Evolutionary conservation across 2,797 vertebrate genomes (phyloP).

Genomic region (Catostomus latipinnis): DNA sequence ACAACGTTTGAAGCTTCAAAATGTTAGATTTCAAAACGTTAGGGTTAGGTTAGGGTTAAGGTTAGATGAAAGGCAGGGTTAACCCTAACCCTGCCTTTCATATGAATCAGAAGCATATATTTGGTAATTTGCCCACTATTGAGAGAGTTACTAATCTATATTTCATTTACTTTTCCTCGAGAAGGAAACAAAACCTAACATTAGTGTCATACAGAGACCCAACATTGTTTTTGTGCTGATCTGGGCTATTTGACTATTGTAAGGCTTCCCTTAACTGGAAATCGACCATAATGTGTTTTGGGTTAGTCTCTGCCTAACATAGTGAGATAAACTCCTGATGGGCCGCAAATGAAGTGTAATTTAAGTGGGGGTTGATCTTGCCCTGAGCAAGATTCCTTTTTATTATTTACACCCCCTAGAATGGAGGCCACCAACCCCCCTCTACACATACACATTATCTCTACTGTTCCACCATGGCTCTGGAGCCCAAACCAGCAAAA

Average conservation of each 20-base stretch:
- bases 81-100: too few species aligned
- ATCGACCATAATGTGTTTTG: conserved; percentile 41
- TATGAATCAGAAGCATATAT: too few species aligned
- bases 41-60: too few species aligned
- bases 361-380: conserved; percentile 29
- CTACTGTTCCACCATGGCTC: conserved; percentile 52
- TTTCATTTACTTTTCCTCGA: not conserved
- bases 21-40: too few species aligned
- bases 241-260: conserved; percentile 19
- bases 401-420: conserved; percentile 76
- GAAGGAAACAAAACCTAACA: not conserved
- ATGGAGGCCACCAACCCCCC: conserved; percentile 56
- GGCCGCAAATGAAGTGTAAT: conserved; percentile 58
- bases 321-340: conserved; percentile 35
- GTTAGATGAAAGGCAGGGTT: too few species aligned
- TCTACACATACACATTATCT: conserved; percentile 39
- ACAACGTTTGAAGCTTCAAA: not conserved
- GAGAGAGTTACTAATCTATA: too few species aligned
- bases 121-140: too few species aligned
- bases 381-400: conserved; percentile 73
- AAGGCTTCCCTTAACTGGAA: conserved; percentile 11
- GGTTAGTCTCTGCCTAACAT: conserved; percentile 9
- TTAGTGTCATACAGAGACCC: not conserved
- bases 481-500: conserved; percentile 71
- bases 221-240: not conserved